Evolutionary conservation across 1,140 invertebrate species (phyloP).

Genomic region (Calephelis virginiensis): DNA sequence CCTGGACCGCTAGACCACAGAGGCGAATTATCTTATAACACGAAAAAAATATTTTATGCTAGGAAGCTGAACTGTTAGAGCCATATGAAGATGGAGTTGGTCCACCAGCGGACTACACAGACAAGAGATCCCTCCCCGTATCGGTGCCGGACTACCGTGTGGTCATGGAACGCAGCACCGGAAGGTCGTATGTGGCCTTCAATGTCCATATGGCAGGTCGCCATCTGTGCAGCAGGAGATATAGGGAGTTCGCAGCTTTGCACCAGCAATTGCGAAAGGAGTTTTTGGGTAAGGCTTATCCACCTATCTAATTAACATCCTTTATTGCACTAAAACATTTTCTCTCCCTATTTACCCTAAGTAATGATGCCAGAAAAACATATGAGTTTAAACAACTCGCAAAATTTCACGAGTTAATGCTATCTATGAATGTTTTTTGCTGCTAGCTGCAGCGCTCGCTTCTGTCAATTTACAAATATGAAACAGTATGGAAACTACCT

Average conservation of each 20-base stretch:
- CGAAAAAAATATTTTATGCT: constrained; percentile 34
- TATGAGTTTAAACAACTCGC: no score
- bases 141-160: constrained; percentile 90
- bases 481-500: no score
- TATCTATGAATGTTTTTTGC: no score
- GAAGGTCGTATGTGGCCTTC: constrained; percentile 96
- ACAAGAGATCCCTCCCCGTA: constrained; percentile 98
- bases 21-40: no score
- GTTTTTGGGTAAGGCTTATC: constrained; percentile 84
- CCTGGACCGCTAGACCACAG: no score
- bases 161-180: constrained; percentile 84
- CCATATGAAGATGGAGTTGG: constrained; percentile 92
- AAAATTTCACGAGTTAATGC: no score
- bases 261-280: constrained; percentile 96
- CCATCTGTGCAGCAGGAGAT: constrained; percentile 96
- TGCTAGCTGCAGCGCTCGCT: no score
- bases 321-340: no score
- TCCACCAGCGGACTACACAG: constrained; percentile 94
- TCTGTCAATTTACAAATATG: no score
- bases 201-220: constrained; percentile 99
- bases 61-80: constrained; percentile 92
- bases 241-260: constrained; percentile 95
- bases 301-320: no score
- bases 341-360: no score
- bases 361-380: no score